Evolutionary conservation across 2,888 invertebrate genomes (phyloP).

Genomic region (Dasysyrphus tricinctus): DNA sequence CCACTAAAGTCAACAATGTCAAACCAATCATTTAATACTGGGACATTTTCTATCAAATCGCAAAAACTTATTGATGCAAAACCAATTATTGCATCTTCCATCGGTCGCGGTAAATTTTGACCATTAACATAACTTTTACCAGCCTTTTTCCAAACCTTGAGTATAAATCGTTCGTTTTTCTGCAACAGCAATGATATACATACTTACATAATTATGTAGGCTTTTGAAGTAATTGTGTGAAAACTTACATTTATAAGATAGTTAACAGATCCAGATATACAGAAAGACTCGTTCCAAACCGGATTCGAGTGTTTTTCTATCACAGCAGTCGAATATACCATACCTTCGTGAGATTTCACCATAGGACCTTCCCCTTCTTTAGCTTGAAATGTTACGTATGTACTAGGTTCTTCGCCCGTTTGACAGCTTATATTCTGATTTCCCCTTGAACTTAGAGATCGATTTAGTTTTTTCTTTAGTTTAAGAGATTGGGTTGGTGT

Average conservation of each 20-base stretch:
- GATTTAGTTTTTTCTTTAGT: constrained; percentile 77
- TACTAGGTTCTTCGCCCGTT: constrained; percentile 84
- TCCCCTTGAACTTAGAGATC: constrained; percentile 76
- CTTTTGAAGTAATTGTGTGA: background rate
- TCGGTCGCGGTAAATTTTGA: constrained; percentile 83
- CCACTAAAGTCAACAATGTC: constrained; percentile 86
- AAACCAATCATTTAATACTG: constrained; percentile 86
- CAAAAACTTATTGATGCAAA: constrained; percentile 86
- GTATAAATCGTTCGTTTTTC: constrained; percentile 85
- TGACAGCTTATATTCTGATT: constrained; percentile 78
- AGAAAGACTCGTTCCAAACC: constrained; percentile 85
- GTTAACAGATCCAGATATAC: constrained; percentile 84
- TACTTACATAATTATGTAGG: background rate
- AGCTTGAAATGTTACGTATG: constrained; percentile 87
- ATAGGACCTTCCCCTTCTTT: constrained; percentile 77
- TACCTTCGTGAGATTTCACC: constrained; percentile 82
- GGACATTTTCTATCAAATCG: constrained; percentile 83
- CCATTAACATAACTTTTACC: constrained; percentile 82
- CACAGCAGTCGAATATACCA: constrained; percentile 84
- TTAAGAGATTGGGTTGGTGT: constrained; percentile 82
- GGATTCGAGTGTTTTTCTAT: constrained; percentile 85
- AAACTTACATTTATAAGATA: constrained; percentile 85
- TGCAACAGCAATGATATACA: constrained; percentile 77
- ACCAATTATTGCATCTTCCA: constrained; percentile 86
- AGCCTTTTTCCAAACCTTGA: constrained; percentile 86